Evolutionary conservation across 2,888 invertebrate species (phyloP), one percentile per base, ranked within the genome.

Genomic region (Harpalus rubripes): DNA sequence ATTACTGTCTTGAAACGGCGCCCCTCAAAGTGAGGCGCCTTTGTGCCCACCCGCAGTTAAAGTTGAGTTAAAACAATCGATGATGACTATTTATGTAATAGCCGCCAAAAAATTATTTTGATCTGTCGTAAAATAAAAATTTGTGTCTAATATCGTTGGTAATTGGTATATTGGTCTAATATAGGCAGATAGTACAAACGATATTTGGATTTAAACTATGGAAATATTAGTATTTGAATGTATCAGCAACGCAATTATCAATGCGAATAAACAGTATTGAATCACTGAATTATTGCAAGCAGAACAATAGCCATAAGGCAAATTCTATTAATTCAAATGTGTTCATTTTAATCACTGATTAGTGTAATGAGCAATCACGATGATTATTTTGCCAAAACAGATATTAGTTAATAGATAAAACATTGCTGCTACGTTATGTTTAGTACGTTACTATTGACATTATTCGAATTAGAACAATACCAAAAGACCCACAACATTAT

Each of bases 311-410:
- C 72, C 44, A 74, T 74, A 74, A 74, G 72, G 72, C 72, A 74
- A 74, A 74, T 74, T 74, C 72, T 74, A 74, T 74, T 74, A 74
- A 74, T 44, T 44, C 72, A 74, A 74, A 74, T 74, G 68, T 68
- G 72, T 74, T 74, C 72, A 74, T 74, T 74, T 74, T 44, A 74
- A 74, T 74, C 72, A 74, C 16, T 74, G 72, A 74, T 74, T 74
- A 44, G 72, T 74, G 72, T 74, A 74, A 74, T 44, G 41, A 74
- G 41, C 68, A 68, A 68, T 74, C 44, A 44, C 41, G 4, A 10
- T 41, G 72, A 74, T 74, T 74, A 74, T 74, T 74, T 18, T 74
- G 41, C 72, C 72, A 74, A 74, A 72, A 74, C 72, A 74, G 41
- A 74, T 74, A 44, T 22, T 74, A 41, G 22, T 74, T 74, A 52